These are phyloP conservation scores for Rhopalosiphum padi DNA, from an alignment of 1,140 invertebrate genomes.

Conservation along the genomic window DNA sequence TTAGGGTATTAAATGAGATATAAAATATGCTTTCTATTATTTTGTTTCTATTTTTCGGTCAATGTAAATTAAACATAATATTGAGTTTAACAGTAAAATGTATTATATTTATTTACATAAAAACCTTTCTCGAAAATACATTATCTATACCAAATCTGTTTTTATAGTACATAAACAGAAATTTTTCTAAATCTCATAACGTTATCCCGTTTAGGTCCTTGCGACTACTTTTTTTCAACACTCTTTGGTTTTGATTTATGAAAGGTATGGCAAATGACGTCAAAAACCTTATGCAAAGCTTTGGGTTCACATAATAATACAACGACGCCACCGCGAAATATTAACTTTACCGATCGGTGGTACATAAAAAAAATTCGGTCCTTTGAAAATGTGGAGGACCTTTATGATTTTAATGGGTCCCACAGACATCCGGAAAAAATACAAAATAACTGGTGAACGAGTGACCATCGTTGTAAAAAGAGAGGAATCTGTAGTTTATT, in stretches of 20 bases:
- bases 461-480: background rate
- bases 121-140: background rate
- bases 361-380: background rate
- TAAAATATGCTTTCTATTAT: background rate
- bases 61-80: background rate
- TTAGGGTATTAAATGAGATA: background rate
- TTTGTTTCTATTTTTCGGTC: background rate
- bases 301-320: background rate
- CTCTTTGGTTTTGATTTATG: slow-evolving; percentile 33
- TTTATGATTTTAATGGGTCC: slow-evolving; percentile 13
- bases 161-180: background rate
- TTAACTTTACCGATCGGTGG: background rate
- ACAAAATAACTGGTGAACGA: background rate
- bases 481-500: background rate
- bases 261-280: slow-evolving; percentile 23
- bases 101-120: background rate
- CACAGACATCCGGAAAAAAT: no score
- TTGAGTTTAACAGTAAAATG: background rate
- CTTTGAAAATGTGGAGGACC: background rate
- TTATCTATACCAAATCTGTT: background rate
- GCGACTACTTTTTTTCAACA: slow-evolving; percentile 26
- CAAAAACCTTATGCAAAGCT: slow-evolving; percentile 28
- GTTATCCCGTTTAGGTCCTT: slow-evolving; percentile 11
- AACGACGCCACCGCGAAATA: background rate
- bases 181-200: slow-evolving; percentile 26